A percentile compares a stretch with the other conserved stretches of the same genome.
These are phyloP conservation scores for Haplochromis burtoni DNA, from an alignment of 2,113 vertebrate species.

Conservation along the genomic window DNA sequence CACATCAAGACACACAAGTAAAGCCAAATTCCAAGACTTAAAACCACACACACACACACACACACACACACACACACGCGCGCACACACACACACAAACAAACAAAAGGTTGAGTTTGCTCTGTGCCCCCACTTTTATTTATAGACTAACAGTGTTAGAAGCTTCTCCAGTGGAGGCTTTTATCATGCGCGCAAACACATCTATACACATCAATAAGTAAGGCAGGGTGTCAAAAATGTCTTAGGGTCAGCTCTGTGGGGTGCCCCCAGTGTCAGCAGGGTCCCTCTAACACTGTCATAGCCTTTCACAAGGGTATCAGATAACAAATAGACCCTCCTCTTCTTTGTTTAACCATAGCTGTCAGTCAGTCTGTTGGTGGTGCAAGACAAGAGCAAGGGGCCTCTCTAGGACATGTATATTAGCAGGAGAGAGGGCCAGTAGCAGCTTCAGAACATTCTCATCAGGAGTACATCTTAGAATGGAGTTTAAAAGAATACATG, in stretches of 20 bases:
- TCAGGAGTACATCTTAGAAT: not conserved
- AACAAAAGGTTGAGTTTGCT: not conserved
- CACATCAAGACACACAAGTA: conserved; percentile 3
- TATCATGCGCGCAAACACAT: conserved; percentile 63
- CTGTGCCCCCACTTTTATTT: conserved; percentile 51
- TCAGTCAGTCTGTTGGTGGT: conserved; percentile 21
- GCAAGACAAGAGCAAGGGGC: conserved; percentile 28
- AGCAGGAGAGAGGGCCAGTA: conserved; percentile 37
- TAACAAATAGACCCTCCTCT: conserved; percentile 27
- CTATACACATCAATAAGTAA: conserved; percentile 65
- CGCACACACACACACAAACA: conserved; percentile 11
- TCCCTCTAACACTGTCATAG: conserved; percentile 23
- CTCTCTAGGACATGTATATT: conserved; percentile 29
- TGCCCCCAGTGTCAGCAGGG: conserved; percentile 36
- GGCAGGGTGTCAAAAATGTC: conserved; percentile 30
- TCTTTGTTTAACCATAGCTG: conserved; percentile 6
- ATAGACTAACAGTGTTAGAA: conserved; percentile 28
- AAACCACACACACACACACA: not conserved
- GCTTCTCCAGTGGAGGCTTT: conserved; percentile 40
- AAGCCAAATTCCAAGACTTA: not conserved
- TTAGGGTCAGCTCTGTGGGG: conserved; percentile 38
- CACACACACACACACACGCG: not conserved
- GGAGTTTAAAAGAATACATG: not conserved
- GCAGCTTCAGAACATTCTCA: not conserved
- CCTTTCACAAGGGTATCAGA: conserved; percentile 27